Base-by-base conservation (phyloP, 2,888 invertebrate genomes). In the Xylota sylvarum region DNA sequence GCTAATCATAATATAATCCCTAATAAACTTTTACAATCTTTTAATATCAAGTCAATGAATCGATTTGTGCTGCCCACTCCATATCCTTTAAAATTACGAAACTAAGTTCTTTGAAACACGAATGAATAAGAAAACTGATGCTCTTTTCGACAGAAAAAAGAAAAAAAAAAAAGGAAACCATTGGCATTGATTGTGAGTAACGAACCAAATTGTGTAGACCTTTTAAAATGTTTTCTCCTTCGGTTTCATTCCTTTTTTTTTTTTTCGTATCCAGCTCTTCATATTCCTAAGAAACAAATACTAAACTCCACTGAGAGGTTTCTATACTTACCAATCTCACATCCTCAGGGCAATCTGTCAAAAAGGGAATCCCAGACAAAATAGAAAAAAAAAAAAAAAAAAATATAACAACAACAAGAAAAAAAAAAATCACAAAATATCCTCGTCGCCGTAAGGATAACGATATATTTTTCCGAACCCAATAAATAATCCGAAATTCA, bases 401-500 rank as follows among this genome's bases (percentile, higher is more conserved):
- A 23, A 2, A 23, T 23, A 23, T 23, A 23, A 23, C 23, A 23
- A 23, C 23, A 23, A 23, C n/a, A 3, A 3, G 23, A 56, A 74
- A 72, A 73, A 50, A 27, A 50, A 30, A 73, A 56, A 32, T 58
- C 37, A 65, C 48, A 64, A 73, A 60, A 56, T 55, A 69, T 84
- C 50, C 50, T 58, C 40, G 62, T 84, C 74, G 74, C 73, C 69
- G 64, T 46, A 74, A 69, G 79, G 84, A 79, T 79, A 73, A 50
- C 19, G 62, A 83, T 69, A 79, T 67, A 83, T 78, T 52, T 84
- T 62, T 58, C 56, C 48, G 48, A 79, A 79, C 69, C 69, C 84
- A 84, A 84, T 79, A 84, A 84, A 84, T 84, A 84, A 84, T 79
- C 74, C 64, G 69, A 84, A 84, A 84, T 79, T 64, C 64, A 79